A percentile compares a stretch with the other conserved stretches of the same genome.
Evolutionary conservation across 2,113 vertebrate species (phyloP).

Genomic region (Rhegmatorhina hoffmannsi): DNA sequence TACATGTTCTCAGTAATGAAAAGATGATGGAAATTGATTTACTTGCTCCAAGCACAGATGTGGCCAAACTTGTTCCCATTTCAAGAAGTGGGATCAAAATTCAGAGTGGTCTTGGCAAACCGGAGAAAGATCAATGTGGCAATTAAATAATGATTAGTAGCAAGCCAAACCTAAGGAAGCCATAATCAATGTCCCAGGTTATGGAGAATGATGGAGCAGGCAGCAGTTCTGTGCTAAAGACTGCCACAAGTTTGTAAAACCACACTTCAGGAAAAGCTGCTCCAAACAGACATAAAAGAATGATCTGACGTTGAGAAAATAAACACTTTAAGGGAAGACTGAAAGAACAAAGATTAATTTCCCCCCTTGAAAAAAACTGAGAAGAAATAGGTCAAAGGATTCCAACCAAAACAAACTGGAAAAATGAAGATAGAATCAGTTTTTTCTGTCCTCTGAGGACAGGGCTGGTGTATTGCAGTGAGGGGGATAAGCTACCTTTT

Average conservation of each 20-base stretch:
- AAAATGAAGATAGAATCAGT: background rate
- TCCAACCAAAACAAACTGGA: background rate
- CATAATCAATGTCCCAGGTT: background rate
- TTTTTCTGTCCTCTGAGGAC: background rate
- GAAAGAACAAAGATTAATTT: background rate
- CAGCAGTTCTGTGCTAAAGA: background rate
- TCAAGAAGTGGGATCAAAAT: background rate
- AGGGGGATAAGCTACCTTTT: background rate
- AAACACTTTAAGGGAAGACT: background rate
- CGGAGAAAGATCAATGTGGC: background rate
- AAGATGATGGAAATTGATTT: background rate
- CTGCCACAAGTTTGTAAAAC: background rate
- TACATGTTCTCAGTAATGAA: background rate
- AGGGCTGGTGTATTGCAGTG: background rate
- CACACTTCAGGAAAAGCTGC: background rate
- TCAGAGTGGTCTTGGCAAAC: background rate
- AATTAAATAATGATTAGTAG: background rate
- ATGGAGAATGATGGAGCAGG: background rate
- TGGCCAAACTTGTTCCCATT: background rate
- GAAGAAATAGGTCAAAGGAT: background rate
- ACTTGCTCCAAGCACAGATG: background rate
- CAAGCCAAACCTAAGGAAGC: background rate
- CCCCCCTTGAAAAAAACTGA: background rate
- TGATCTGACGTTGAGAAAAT: background rate
- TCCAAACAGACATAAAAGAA: background rate